Percentiles rank a stretch among this genome's conserved stretches.
These are phyloP conservation scores for Episyrphus balteatus DNA, from an alignment of 1,140 invertebrate genomes.

Conservation along the genomic window DNA sequence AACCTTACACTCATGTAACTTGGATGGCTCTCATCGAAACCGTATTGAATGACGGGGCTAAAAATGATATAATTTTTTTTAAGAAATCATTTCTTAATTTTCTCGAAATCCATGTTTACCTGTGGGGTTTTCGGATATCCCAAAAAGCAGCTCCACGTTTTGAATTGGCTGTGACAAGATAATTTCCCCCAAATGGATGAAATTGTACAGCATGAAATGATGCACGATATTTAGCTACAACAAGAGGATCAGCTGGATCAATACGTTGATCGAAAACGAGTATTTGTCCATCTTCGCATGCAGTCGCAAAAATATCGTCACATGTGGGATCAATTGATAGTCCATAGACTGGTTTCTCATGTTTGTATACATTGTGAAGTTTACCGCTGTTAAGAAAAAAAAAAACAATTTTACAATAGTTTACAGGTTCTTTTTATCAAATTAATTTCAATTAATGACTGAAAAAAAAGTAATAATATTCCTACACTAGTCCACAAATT, in stretches of 20 bases:
- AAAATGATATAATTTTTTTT: not conserved
- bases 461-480: too few relatives aligned
- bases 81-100: not conserved
- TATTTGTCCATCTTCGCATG: conserved; percentile 81
- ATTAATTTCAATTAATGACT: too few relatives aligned
- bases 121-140: conserved; percentile 74
- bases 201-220: conserved; percentile 87
- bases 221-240: conserved; percentile 48
- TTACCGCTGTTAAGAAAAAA: conserved; percentile 44
- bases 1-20: conserved; percentile 89
- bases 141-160: conserved; percentile 79
- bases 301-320: conserved; percentile 72
- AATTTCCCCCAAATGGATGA: conserved; percentile 70
- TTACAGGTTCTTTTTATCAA: too few relatives aligned
- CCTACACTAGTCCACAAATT: too few relatives aligned
- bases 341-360: conserved; percentile 82
- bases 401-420: too few relatives aligned
- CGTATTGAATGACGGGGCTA: conserved; percentile 59
- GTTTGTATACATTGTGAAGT: conserved; percentile 63
- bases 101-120: conserved; percentile 40
- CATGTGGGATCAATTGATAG: conserved; percentile 76
- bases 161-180: conserved; percentile 79
- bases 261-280: conserved; percentile 60
- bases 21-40: conserved; percentile 51
- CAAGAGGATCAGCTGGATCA: conserved; percentile 42